Conservation (phyloP, 2,797 vertebrate genomes). For the Cryptoprocta ferox region DNA sequence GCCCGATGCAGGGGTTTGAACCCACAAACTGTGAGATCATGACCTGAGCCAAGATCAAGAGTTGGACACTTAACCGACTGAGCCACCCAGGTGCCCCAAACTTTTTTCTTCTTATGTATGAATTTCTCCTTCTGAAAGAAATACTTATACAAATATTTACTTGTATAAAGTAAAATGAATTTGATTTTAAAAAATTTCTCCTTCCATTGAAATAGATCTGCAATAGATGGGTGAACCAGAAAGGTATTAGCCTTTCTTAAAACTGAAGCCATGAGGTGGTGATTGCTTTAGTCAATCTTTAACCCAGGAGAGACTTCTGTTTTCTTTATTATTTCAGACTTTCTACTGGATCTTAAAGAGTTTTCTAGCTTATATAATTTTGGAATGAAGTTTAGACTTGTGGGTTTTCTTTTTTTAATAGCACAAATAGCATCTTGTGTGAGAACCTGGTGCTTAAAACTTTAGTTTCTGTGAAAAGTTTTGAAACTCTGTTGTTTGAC, state of each 20-base stretch:
- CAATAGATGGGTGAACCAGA: background rate
- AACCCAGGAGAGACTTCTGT: background rate
- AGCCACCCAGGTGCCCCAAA: no score
- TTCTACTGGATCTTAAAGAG: background rate
- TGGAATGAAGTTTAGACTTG: background rate
- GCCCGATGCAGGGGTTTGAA: no score
- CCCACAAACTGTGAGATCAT: no score
- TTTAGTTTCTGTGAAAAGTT: constrained; percentile 23
- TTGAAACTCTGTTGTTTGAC: background rate
- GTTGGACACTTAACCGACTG: no score
- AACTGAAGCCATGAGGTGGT: background rate
- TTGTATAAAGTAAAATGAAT: background rate
- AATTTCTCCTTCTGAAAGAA: background rate
- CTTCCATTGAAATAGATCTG: background rate
- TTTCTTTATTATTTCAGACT: background rate
- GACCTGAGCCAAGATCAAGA: no score
- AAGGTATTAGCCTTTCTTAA: background rate
- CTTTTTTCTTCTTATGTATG: background rate
- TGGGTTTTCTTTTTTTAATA: background rate
- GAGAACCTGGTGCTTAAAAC: constrained; percentile 3
- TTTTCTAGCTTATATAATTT: constrained; percentile 19
- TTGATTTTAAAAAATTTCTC: background rate
- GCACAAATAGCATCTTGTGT: background rate
- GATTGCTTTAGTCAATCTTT: background rate
- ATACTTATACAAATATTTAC: background rate